A percentile compares a stretch with the other conserved stretches of the same genome.
Conservation (phyloP, 2,113 vertebrate species). For the Piaya cayana region DNA sequence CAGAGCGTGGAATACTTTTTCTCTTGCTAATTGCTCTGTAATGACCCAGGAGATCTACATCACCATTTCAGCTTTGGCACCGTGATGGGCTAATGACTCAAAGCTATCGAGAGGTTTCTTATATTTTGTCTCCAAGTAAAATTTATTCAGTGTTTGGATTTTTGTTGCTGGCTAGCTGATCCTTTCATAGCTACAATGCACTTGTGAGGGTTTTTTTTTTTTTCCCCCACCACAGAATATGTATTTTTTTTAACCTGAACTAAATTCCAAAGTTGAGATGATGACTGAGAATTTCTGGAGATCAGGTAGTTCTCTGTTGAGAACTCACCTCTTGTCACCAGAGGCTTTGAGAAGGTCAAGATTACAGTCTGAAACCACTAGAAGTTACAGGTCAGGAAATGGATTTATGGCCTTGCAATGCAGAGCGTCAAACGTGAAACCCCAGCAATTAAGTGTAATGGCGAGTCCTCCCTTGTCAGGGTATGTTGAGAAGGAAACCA, state of each 20-base stretch:
- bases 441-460: not conserved
- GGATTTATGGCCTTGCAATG: not conserved
- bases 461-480: not conserved
- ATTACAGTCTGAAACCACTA: slow-evolving; percentile 1
- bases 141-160: not conserved
- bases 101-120: not conserved
- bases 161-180: not conserved
- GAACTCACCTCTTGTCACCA: not conserved
- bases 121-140: not conserved
- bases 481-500: not conserved
- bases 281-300: not conserved
- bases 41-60: not conserved
- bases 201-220: not conserved
- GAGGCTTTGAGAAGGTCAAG: slow-evolving; percentile 12
- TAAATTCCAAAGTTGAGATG: not conserved
- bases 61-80: not conserved
- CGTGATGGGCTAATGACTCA: not conserved
- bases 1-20: not conserved
- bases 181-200: not conserved
- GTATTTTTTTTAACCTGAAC: not conserved
- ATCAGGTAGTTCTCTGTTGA: not conserved
- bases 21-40: not conserved
- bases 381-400: slow-evolving; percentile 1
- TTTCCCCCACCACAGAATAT: not conserved
- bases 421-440: not conserved